Evolutionary conservation across 1,140 invertebrate genomes (phyloP), one percentile per base, ranked within the genome.

Genomic region (Drosophila lowei): DNA sequence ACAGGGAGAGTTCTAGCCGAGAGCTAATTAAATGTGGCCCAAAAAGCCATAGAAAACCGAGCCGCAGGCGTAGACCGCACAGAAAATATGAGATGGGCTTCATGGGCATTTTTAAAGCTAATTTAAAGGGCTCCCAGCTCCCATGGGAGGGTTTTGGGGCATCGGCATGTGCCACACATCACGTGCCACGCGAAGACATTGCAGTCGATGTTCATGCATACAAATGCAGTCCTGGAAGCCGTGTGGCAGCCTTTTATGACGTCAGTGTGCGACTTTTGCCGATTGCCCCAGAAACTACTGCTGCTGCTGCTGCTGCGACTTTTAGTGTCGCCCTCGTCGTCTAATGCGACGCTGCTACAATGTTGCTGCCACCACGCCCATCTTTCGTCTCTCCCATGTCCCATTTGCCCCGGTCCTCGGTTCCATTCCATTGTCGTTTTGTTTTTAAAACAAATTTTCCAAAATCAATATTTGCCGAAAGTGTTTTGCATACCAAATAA

Each of bases 401-500:
- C 48, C 21, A 18, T 64, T 62, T 21, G 21, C 21, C 30, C 30
- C 30, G 8, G 28, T 30, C 0, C 7, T 23, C 44, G 28, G 46
- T 16, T 63, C 42, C 52, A 55, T 58, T 49, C 18, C 44, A 54
- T 65, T 70, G 47, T 74, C 54, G 47, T 62, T 65, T 77, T 77
- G 71, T 71, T 68, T 77, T 68, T 78, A 76, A 76, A 76, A 88
- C 83, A 88, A 88, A 88, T 88, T 88, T 88, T 88, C 67, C 83
- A 88, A 88, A 86, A 86, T 86, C 83, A 88, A 88, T 88, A 88
- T 88, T 88, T 88, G 78, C 83, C 78, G 83, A 88, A 88, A 88
- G 83, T 88, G 83, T 88, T 88, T 88, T 88, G 83, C 83, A 88
- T 88, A 88, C 83, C 83, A 88, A 88, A 88, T 88, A 88, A 88